Conservation (phyloP, 1,140 invertebrate species). For the Lamellibrachia luymesi region DNA sequence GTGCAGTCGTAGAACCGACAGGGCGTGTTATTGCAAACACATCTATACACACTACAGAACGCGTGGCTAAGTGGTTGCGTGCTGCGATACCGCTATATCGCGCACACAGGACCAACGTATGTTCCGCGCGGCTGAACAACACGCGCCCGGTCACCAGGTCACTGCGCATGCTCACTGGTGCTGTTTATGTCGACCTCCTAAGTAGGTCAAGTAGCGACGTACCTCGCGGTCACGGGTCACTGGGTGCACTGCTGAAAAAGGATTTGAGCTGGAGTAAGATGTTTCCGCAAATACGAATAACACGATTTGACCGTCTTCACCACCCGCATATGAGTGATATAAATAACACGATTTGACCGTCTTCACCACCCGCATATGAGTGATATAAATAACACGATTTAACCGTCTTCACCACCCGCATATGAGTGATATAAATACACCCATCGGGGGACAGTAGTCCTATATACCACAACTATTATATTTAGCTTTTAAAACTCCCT, state of each 20-base stretch:
- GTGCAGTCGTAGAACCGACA: neutral
- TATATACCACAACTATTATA: neutral
- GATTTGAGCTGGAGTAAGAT: neutral
- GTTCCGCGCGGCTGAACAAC: neutral
- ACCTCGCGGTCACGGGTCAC: neutral
- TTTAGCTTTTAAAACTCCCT: neutral
- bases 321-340: neutral
- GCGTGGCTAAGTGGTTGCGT: neutral
- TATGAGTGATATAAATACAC: neutral
- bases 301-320: neutral
- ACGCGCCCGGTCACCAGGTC: neutral
- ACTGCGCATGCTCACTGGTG: too few relatives aligned
- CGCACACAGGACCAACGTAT: neutral
- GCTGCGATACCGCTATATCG: neutral
- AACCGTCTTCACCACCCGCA: neutral
- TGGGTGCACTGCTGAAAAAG: neutral
- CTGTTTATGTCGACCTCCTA: neutral
- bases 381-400: neutral
- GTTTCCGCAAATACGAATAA: neutral
- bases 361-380: neutral
- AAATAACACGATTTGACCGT: neutral
- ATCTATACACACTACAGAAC: neutral
- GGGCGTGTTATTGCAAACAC: neutral
- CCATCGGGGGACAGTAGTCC: neutral
- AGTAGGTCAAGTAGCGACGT: neutral